Evolutionary conservation across 1,140 invertebrate genomes (phyloP), one percentile per base, ranked within the genome.

Genomic region (Capitella teleta): DNA sequence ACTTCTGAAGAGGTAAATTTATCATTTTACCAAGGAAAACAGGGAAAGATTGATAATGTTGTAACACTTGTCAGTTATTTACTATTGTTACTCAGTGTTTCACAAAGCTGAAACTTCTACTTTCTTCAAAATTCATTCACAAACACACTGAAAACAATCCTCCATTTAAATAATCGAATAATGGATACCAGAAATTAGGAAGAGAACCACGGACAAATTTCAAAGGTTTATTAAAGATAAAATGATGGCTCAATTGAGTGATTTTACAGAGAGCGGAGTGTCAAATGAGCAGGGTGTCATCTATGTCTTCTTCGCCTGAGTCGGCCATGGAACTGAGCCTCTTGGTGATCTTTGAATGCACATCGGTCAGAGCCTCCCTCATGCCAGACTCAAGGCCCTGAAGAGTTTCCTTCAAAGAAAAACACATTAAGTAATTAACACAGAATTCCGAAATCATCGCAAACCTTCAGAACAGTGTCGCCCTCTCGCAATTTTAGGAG

Each of bases 301-400:
- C 91, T 50, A 94, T 77, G 61, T 91, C 86, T 67, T 93, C 88
- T 62, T 87, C 82, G 64, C 87, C 86, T 52, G 82, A 81, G 67
- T 88, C 83, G 10, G 82, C 76, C 61, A 85, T 83, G 21, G 76
- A 77, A 18, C 81, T 72, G 16, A 83, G 77, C 73, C 86, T 87
- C 48, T 55, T 61, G n/a, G 69, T 52, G 10, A 58, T 57, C 44
- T 81, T 84, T 25, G 46, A 52, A 42, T 92, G 83, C 19, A 92
- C 88, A 69, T 96, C 91, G 47, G 76, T 80, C 48, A 96, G 70
- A 4, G 88, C 84, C 62, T 95, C 90, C 58, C 80, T 80, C 48
- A 88, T 89, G 45, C 90, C 91, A 41, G 80, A 73, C 59, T 95
- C 91, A 63, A 96, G 72, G 85, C 67, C 44, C 76, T 23, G 21